phyloP scores from a whole-genome alignment of 1,140 invertebrate genomes.

The Gonatopus flavifemur region DNA sequence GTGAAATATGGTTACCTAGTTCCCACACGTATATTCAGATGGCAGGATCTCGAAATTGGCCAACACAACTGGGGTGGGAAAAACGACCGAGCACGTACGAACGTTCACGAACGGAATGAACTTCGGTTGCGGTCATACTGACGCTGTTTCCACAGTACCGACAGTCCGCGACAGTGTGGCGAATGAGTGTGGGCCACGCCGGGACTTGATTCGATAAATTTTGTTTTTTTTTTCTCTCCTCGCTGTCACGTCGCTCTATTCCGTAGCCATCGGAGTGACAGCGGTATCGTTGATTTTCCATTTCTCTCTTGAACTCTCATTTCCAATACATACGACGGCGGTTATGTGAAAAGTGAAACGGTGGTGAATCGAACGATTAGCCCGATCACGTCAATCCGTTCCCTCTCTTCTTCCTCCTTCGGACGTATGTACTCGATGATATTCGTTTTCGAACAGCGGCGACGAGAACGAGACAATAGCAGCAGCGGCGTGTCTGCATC shows the following conservation, averaged over 20 bases:
- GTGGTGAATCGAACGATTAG: slow-evolving; percentile 7
- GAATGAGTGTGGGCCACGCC: slow-evolving; percentile 32
- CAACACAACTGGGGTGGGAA: no score
- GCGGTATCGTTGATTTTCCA: neutral
- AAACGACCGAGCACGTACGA: slow-evolving; percentile 15
- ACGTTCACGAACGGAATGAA: slow-evolving; percentile 1
- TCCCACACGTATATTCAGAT: no score
- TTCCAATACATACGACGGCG: no score
- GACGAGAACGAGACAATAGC: slow-evolving; percentile 2
- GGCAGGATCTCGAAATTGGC: no score
- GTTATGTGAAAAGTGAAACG: slow-evolving; percentile 21
- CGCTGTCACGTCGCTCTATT: slow-evolving; percentile 5
- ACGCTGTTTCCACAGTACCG: no score
- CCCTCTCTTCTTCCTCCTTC: neutral
- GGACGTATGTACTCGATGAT: neutral
- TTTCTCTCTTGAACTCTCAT: slow-evolving; percentile 1
- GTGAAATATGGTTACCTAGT: no score
- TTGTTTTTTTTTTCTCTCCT: slow-evolving; percentile 7
- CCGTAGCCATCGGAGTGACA: no score
- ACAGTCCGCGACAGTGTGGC: slow-evolving; percentile 38
- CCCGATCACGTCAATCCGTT: slow-evolving; percentile 4
- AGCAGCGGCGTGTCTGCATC: slow-evolving; percentile 12
- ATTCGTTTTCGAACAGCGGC: slow-evolving; percentile 3
- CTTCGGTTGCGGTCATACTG: slow-evolving; percentile 11
- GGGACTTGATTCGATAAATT: slow-evolving; percentile 20